These are phyloP conservation scores for Urosaurus nigricauda DNA, from an alignment of 2,797 vertebrate species.

Conservation along the genomic window DNA sequence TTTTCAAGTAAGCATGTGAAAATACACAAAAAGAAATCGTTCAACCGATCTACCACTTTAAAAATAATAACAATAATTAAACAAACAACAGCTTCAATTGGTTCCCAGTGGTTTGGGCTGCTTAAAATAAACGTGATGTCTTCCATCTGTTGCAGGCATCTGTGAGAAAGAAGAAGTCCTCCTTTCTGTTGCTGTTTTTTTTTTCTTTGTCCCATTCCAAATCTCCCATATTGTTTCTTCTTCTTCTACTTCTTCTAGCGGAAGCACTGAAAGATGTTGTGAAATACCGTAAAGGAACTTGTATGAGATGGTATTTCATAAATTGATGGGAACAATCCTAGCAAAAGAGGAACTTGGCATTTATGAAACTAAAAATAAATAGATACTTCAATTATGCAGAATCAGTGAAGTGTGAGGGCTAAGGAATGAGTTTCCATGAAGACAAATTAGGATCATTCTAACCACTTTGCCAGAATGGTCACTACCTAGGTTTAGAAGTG, in stretches of 20 bases:
- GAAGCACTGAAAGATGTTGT: conserved; percentile 60
- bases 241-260: conserved; percentile 61
- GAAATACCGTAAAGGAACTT: conserved; percentile 62
- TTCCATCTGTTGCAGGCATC: conserved; percentile 39
- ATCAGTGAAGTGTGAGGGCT: neutral
- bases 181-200: conserved; percentile 54
- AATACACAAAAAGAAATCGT: conserved; percentile 30
- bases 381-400: conserved; percentile 36
- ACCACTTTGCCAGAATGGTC: neutral
- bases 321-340: conserved; percentile 42
- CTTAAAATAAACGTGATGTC: neutral
- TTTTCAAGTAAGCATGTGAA: conserved; percentile 16
- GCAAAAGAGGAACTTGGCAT: conserved; percentile 57
- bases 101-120: neutral
- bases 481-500: neutral
- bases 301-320: conserved; percentile 49
- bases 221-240: conserved; percentile 52
- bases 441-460: neutral
- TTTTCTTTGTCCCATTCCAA: conserved; percentile 63
- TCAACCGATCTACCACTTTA: conserved; percentile 12
- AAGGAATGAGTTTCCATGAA: neutral
- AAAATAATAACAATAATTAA: neutral
- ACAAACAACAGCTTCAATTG: conserved; percentile 26
- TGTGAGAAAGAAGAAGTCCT: conserved; percentile 64
- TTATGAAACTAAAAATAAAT: conserved; percentile 54